Base-by-base conservation (phyloP, 2,797 vertebrate genomes). In the Gymnocypris eckloni region DNA sequence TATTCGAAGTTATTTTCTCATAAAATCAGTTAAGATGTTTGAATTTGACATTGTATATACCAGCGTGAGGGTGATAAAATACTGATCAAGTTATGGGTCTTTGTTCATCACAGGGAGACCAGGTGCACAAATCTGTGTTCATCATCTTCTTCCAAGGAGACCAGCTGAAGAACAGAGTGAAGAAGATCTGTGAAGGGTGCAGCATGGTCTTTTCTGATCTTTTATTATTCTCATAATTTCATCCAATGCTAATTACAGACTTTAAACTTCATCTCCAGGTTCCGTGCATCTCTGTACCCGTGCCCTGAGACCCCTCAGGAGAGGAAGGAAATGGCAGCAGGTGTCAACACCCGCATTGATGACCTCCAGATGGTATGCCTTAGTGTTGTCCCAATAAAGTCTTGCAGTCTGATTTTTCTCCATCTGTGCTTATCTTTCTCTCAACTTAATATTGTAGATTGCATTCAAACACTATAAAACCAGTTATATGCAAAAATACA, bases 111-210 rank as follows among this genome's bases (percentile, higher is more conserved):
- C 87, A 98, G 97, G 97, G 97, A 4, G 97, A 98, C 93, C 96
- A 98, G 48, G 97, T 98, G 89, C 96, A 98, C 95, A 98, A 98
- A 91, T 98, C 97, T 13, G 97, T 98, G 76, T 98, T 98, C 90
- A 98, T 98, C 91, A 98, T 98, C 92, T 98, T 98, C 91, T 98
- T 98, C 94, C 97, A 98, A 97, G 97, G 97, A 0, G 97, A 98
- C 91, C 97, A 98, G 85, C 88, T 98, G 90, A 98, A 98, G 93
- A 98, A 97, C 92, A 94, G 97, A 90, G 97, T 98, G 86, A 98
- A 98, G 93, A 98, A 98, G 93, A 98, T 98, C 80, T 98, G 97
- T 85, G 97, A 98, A 93, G 97, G 97, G 97, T 98, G 90, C 90
- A 41, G 64, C 37, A 33, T 56, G 43, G 2, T 22, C 4, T 10